These are phyloP conservation scores for Chaetodon auriga DNA, from an alignment of 2,113 vertebrate species.

Conservation along the genomic window DNA sequence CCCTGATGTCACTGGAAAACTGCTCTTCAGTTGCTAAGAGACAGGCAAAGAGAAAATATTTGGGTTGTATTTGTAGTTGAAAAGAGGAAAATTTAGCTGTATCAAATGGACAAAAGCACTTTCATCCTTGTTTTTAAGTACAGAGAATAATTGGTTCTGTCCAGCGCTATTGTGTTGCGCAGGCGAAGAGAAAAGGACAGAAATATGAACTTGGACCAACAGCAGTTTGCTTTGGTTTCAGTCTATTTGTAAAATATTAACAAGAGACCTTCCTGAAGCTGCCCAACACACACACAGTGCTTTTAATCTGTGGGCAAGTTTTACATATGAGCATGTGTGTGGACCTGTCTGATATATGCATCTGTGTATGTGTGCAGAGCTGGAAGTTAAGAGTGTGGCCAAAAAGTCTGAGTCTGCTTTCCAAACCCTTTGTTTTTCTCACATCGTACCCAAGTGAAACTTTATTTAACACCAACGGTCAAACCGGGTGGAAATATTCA, in stretches of 20 bases:
- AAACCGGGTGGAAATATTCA: constrained; percentile 13
- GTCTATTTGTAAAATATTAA: constrained; percentile 51
- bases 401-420: neutral
- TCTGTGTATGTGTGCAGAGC: neutral
- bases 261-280: constrained; percentile 47
- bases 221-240: constrained; percentile 53
- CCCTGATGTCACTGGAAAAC: constrained; percentile 85
- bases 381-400: neutral
- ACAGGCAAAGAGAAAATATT: constrained; percentile 83
- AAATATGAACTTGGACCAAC: constrained; percentile 42
- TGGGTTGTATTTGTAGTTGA: constrained; percentile 77
- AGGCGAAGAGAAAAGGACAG: constrained; percentile 44
- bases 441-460: neutral
- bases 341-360: neutral
- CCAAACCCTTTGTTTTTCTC: neutral
- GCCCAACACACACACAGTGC: neutral
- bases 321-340: neutral
- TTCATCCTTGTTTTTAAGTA: constrained; percentile 72
- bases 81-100: constrained; percentile 70
- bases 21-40: constrained; percentile 84
- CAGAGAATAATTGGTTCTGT: constrained; percentile 58
- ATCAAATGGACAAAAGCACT: constrained; percentile 72
- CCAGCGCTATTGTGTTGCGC: constrained; percentile 50
- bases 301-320: constrained; percentile 11
- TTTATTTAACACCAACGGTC: neutral